These are phyloP conservation scores for Drosophila monieri DNA, from an alignment of 2,888 invertebrate genomes.

Conservation along the genomic window DNA sequence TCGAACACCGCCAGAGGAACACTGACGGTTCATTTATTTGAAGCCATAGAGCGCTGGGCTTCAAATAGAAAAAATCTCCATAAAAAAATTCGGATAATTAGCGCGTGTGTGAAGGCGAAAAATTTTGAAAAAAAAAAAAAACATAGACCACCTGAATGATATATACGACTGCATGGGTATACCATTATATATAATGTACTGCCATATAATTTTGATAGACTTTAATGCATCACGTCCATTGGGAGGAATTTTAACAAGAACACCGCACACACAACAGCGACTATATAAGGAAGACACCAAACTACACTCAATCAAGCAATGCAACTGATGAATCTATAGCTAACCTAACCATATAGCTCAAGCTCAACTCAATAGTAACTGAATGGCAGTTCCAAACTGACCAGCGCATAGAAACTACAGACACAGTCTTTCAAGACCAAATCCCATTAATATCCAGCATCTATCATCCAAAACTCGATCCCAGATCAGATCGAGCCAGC, in stretches of 20 bases:
- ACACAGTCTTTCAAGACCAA: constrained; percentile 59
- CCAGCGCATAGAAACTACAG: constrained; percentile 70
- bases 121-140: constrained; percentile 19
- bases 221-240: constrained; percentile 58
- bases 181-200: constrained; percentile 44
- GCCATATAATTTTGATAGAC: constrained; percentile 51
- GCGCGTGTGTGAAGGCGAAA: constrained; percentile 55
- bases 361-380: constrained; percentile 74
- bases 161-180: constrained; percentile 44
- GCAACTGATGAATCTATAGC: constrained; percentile 26
- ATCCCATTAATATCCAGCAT: constrained; percentile 26
- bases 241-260: constrained; percentile 56
- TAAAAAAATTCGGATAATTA: constrained; percentile 58
- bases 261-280: constrained; percentile 36
- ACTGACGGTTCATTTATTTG: constrained; percentile 82
- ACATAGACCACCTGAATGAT: constrained; percentile 47
- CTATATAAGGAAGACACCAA: constrained; percentile 32
- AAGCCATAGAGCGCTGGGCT: constrained; percentile 76
- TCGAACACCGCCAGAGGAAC: constrained; percentile 80
- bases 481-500: not conserved
- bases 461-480: constrained; percentile 17
- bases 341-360: constrained; percentile 62
- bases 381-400: constrained; percentile 70
- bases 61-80: constrained; percentile 50
- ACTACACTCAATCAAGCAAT: constrained; percentile 50